Evolutionary conservation across 2,113 vertebrate genomes (phyloP).

Genomic region (Ageneiosus marmoratus): DNA sequence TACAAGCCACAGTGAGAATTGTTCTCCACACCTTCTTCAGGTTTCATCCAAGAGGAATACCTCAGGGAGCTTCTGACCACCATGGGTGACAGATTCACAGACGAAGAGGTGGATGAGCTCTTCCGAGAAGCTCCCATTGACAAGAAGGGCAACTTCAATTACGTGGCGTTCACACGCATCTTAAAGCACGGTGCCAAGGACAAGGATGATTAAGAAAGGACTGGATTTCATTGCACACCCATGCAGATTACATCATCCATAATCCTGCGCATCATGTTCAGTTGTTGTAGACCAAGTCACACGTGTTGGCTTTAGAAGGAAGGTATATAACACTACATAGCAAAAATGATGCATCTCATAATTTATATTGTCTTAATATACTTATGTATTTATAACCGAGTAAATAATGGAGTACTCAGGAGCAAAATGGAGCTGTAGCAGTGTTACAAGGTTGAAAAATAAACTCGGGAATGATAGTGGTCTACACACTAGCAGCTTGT

Average conservation of each 20-base stretch:
- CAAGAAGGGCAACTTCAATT: constrained; percentile 48
- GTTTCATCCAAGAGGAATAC: constrained; percentile 42
- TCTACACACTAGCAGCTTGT: neutral
- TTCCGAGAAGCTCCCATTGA: constrained; percentile 46
- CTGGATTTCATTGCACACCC: neutral
- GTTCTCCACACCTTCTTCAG: neutral
- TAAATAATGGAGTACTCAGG: neutral
- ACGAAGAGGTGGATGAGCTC: constrained; percentile 44
- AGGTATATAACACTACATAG: neutral
- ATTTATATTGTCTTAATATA: neutral
- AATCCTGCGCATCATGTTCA: constrained; percentile 20
- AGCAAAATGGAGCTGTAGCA: neutral
- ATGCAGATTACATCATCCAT: neutral
- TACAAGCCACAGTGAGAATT: neutral
- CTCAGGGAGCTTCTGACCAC: constrained; percentile 43
- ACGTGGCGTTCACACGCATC: constrained; percentile 45
- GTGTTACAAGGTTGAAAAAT: neutral
- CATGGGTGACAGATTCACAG: constrained; percentile 45
- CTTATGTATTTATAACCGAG: constrained; percentile 1
- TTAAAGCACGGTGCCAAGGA: constrained; percentile 45
- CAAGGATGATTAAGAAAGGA: constrained; percentile 34
- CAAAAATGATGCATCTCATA: neutral
- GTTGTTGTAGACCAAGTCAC: neutral
- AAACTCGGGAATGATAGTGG: neutral
- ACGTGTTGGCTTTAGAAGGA: neutral